Conservation (phyloP, 2,797 vertebrate genomes). For the Parambassis ranga region DNA sequence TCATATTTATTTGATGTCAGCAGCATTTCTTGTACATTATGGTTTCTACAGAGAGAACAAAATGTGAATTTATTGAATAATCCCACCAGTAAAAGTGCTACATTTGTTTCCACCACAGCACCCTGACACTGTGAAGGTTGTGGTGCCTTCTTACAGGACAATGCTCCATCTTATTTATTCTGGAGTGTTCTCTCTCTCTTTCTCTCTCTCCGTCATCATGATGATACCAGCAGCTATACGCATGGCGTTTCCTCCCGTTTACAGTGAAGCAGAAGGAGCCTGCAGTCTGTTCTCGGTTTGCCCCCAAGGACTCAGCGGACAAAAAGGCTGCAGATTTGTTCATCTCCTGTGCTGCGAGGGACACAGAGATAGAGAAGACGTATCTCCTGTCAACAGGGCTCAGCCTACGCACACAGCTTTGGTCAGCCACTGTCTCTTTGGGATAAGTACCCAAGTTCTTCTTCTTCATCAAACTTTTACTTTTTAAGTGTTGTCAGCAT, state of each 20-base stretch:
- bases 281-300: conserved; percentile 49
- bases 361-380: conserved; percentile 70
- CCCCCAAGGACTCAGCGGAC: conserved; percentile 61
- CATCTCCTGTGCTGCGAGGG: conserved; percentile 67
- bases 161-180: conserved; percentile 29
- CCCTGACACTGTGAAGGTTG: conserved; percentile 51
- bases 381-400: conserved; percentile 74
- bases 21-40: conserved; percentile 47
- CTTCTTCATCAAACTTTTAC: conserved; percentile 76
- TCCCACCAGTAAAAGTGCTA: conserved; percentile 10
- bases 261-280: conserved; percentile 40
- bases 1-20: conserved; percentile 26
- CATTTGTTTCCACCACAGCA: not conserved
- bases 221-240: conserved; percentile 28
- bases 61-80: conserved; percentile 34
- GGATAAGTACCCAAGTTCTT: conserved; percentile 73
- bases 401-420: conserved; percentile 68
- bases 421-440: conserved; percentile 74
- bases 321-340: conserved; percentile 67
- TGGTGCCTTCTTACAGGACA: not conserved
- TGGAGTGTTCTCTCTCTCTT: no score
- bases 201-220: conserved; percentile 8
- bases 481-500: conserved; percentile 77
- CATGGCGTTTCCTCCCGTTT: conserved; percentile 37
- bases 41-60: conserved; percentile 23